phyloP scores from a whole-genome alignment of 2,113 vertebrate genomes.

The Platycercus adscitus region DNA sequence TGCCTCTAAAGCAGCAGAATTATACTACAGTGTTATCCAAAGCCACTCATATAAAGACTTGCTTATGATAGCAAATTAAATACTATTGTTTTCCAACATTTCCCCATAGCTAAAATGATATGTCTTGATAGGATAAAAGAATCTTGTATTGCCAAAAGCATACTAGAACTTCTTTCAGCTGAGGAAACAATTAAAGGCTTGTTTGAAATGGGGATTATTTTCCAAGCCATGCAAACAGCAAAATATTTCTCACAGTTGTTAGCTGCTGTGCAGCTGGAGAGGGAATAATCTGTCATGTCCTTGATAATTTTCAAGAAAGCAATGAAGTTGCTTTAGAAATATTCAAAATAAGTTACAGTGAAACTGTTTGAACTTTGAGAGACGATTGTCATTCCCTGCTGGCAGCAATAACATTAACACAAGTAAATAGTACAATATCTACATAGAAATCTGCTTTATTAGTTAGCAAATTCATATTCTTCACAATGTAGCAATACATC shows the following conservation, averaged over 20 bases:
- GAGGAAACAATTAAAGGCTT: slow-evolving; percentile 3
- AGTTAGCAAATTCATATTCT: neutral
- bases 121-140: neutral
- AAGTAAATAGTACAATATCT: neutral
- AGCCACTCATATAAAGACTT: neutral
- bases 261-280: neutral
- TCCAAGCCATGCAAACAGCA: neutral
- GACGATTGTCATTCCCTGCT: neutral
- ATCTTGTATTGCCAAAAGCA: neutral
- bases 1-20: neutral
- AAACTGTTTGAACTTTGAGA: neutral
- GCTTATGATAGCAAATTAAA: neutral
- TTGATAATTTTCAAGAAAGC: neutral
- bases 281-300: neutral
- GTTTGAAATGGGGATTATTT: neutral
- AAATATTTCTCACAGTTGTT: neutral
- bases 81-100: neutral
- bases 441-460: neutral
- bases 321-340: neutral
- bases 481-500: neutral
- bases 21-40: neutral
- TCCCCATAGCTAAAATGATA: neutral
- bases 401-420: neutral
- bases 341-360: neutral
- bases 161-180: neutral